Conservation (phyloP, 53 echinoderm and acorn worm species). For the Luidia sarsii region DNA sequence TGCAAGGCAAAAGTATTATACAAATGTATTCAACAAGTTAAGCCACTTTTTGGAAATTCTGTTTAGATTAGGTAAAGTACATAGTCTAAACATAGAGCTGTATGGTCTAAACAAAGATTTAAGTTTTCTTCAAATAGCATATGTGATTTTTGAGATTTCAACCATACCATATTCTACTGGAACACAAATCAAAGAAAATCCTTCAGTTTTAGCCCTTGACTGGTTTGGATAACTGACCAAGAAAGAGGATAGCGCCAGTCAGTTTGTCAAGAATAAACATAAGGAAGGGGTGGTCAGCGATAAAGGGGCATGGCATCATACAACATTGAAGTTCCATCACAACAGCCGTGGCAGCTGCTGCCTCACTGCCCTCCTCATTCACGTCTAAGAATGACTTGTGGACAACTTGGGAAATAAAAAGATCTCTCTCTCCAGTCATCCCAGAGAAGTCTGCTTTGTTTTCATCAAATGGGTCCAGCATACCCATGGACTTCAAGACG, state of each 20-base stretch:
- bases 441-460: constrained; percentile 61
- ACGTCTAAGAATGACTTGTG: constrained; percentile 69
- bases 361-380: constrained; percentile 71
- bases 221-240: constrained; percentile 54
- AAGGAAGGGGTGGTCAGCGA: constrained; percentile 70
- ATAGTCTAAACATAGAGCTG: too few species aligned
- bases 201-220: too few species aligned
- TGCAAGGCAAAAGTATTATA: too few species aligned
- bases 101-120: too few species aligned
- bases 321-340: too few species aligned
- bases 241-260: constrained; percentile 56
- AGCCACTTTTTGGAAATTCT: too few species aligned
- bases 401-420: constrained; percentile 52
- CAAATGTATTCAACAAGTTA: too few species aligned
- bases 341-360: constrained; percentile 71
- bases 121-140: too few species aligned
- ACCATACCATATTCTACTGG: too few species aligned
- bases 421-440: constrained; percentile 38
- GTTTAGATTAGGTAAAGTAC: too few species aligned
- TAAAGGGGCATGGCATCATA: constrained; percentile 34
- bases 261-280: constrained; percentile 61
- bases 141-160: too few species aligned
- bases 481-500: constrained; percentile 57
- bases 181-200: too few species aligned
- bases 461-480: constrained; percentile 43